Evolutionary conservation across 2,888 invertebrate genomes (phyloP).

Genomic region (Melikaiella ostensackeni): DNA sequence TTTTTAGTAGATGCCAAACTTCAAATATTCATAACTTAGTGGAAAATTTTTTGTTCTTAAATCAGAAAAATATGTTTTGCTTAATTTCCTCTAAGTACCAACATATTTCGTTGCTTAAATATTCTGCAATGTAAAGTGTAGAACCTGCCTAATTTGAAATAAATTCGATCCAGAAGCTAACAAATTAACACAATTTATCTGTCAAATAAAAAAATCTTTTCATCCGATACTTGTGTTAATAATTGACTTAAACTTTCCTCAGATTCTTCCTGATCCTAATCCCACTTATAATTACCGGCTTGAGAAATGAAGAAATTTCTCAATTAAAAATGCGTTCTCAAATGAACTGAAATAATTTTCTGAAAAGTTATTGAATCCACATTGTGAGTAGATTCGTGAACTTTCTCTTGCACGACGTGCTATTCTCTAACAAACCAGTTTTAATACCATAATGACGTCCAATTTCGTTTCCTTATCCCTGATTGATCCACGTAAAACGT

Average conservation of each 20-base stretch:
- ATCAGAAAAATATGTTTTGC: no score
- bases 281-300: neutral
- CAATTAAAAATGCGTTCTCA: neutral
- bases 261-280: neutral
- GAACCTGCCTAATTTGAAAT: no score
- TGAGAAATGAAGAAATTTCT: constrained; percentile 13
- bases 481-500: constrained; percentile 31
- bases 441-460: constrained; percentile 10
- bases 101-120: no score
- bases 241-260: neutral
- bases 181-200: no score
- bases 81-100: no score
- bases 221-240: no score
- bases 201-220: no score
- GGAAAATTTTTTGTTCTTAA: no score
- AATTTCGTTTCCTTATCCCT: constrained; percentile 25
- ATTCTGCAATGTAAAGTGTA: no score
- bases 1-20: no score
- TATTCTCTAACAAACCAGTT: constrained; percentile 16
- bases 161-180: no score
- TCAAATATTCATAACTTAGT: no score
- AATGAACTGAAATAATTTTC: neutral
- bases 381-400: constrained; percentile 15
- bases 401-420: constrained; percentile 13
- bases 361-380: constrained; percentile 1